Base-by-base conservation (phyloP, 2,113 vertebrate genomes). In the Xiphorhynchus elegans region DNA sequence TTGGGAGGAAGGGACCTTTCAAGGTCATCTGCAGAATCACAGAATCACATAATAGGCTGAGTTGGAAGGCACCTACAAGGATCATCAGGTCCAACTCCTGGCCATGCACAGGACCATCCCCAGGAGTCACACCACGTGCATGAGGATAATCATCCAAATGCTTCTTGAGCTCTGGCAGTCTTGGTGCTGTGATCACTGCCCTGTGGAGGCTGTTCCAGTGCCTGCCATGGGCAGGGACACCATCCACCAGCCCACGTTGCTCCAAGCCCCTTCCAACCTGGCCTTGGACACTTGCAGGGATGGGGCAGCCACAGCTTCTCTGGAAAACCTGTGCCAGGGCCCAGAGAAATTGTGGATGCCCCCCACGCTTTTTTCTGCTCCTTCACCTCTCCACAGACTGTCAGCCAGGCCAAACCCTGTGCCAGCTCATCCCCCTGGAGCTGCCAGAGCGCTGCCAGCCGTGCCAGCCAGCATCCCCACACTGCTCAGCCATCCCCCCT, bases 401-500 rank as follows among this genome's bases (percentile, higher is more conserved):
- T 40, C 84, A 95, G 69, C 37, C 9, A 70, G 75, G 74, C 78
- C 84, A 64, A 66, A 93, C 53, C 62, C 74, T 79, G 44, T 62
- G 58, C 87, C 44, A 24, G 89, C 60, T 49, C 84, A 73, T 77
- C 80, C 77, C 66, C 11, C 56, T 3, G 4, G 64, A 49, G 64
- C 83, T 1, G 1, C 31, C 49, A 66, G 77, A 89, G 79, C 1
- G 2, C 46, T 90, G 84, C 93, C 95, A 96, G 87, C 33, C 1
- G 10, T 21, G 4, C 2, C 3, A 3, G 90, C 86, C 93, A 63
- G 49, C 42, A 3, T 74, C 78, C 70, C 89, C 11, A 2, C 68
- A 44, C 66, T 93, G 94, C 90, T 94, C 87, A 14, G 64, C 79
- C 35, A 19, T 66, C 84, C 82, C 81, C 73, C 74, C 72, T 87